Evolutionary conservation across 92 coral and sea anemone genomes (phyloP), one percentile per base, ranked within the genome.

Genomic region (Pocillopora grandis): DNA sequence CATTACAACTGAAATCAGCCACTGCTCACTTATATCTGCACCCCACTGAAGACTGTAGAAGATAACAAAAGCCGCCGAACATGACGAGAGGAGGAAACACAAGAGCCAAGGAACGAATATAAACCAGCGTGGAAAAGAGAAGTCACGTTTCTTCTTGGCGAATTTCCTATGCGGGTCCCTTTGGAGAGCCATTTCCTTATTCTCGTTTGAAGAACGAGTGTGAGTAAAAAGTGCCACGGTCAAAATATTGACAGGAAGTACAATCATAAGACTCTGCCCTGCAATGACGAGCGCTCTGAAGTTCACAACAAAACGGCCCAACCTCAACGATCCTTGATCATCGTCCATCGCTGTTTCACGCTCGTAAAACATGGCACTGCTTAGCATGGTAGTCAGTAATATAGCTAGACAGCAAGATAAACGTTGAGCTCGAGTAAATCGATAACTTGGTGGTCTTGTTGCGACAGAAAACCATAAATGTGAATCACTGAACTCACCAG

Each of bases 311-410:
- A 90, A 60, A 61, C 90, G 88, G 4, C 93, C 93, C 62, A 90
- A 58, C 71, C 74, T 83, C 9, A 90, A 10, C 1, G 88, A 79
- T 85, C 82, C 60, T 76, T 58, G 57, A 79, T 86, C 77, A 14
- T 23, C 16, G 33, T 61, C 66, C 21, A 73, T 76, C 72, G 19
- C 84, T 62, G 33, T 66, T 49, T 77, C 81, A 77, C 62, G 52
- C 52, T 79, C 20, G 81, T 90, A 93, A 85, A 93, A 93, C 96
- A 93, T 93, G 67, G 96, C 96, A 76, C 87, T 90, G 12, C 84
- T 87, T 63, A 93, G 78, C 94, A 90, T 93, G 42, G 82, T 87
- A 57, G 87, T 89, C 61, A 88, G 81, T 35, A 90, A 36, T 13
- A 93, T 66, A 6, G 90, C 85, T 71, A 88, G 75, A 66, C 96